Evolutionary conservation across 2,797 vertebrate species (phyloP), one percentile per base, ranked within the genome.

Genomic region (Aldrovandia affinis): DNA sequence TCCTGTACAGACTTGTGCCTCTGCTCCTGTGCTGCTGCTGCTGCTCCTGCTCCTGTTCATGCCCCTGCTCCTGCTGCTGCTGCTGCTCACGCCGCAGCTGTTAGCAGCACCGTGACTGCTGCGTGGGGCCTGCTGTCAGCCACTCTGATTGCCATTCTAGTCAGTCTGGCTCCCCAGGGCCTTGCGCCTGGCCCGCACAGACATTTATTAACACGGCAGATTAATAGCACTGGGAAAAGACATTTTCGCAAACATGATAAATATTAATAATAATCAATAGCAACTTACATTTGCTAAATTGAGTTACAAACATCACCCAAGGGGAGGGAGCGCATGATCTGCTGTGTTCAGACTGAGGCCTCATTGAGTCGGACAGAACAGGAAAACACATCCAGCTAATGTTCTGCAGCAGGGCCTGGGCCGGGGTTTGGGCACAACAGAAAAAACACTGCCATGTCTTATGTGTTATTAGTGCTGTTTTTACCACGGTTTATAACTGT

Each of bases 261-360:
- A 97, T 97, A 97, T 97, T 97, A 96, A 97, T 97, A 98, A 97
- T 96, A 96, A 97, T 97, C 96, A 96, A 97, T 97, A 93, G 90
- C 90, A 91, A 94, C 96, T 96, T 96, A 92, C 94, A 94, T 94
- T 95, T 96, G 92, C 95, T 92, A 95, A 93, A 93, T 92, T 91
- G 93, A 92, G 91, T 95, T 92, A 83, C 90, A 93, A 95, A 93
- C 95, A 95, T 91, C 83, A 88, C 91, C 89, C 92, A 85, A 88
- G 86, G 93, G 94, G 90, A 61, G 0, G 25, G 1, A 22, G 70
- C 63, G 70, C 81, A 54, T 28, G 59, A 79, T 77, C 44, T 57
- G 42, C 83, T 78, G 54, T 47, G 39, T 75, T 75, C 77, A 47
- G 39, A 28, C 59, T 30, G 57, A 28, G 77, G 30, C 18, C 63